These are phyloP conservation scores for Oryzias melastigma DNA, from an alignment of 2,113 vertebrate genomes.

Conservation along the genomic window DNA sequence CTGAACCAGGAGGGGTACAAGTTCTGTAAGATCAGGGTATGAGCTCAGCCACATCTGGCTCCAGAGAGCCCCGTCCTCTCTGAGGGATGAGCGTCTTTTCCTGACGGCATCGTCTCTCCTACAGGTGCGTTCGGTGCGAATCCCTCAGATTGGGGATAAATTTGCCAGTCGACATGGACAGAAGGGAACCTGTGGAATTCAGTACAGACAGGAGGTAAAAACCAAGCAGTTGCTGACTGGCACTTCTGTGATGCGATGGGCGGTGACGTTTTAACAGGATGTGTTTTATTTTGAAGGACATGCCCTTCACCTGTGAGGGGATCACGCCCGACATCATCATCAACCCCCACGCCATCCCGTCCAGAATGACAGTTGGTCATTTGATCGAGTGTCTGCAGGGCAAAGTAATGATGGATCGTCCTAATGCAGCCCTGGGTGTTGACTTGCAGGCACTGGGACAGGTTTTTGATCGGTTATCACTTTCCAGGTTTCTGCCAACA, in stretches of 20 bases:
- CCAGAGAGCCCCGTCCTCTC: background rate
- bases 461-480: background rate
- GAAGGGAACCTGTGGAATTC: slow-evolving; percentile 98
- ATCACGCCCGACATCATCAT: slow-evolving; percentile 99
- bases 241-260: no score
- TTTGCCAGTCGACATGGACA: slow-evolving; percentile 98
- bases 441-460: slow-evolving; percentile 1
- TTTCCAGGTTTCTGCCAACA: slow-evolving; percentile 93
- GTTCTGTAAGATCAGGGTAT: slow-evolving; percentile 98
- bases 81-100: background rate
- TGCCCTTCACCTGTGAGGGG: slow-evolving; percentile 98
- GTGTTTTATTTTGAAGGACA: slow-evolving; percentile 80
- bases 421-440: background rate
- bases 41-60: slow-evolving; percentile 20
- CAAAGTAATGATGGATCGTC: slow-evolving; percentile 78
- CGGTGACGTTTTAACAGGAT: no score
- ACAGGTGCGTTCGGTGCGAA: slow-evolving; percentile 95
- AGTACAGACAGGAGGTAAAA: slow-evolving; percentile 95
- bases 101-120: background rate
- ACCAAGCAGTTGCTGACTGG: no score
- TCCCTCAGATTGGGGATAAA: slow-evolving; percentile 98
- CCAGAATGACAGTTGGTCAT: slow-evolving; percentile 98
- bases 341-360: slow-evolving; percentile 98
- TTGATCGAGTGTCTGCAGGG: slow-evolving; percentile 98
- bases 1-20: slow-evolving; percentile 99